Base-by-base conservation (phyloP, 2,888 invertebrate genomes). In the Pteria penguin region DNA sequence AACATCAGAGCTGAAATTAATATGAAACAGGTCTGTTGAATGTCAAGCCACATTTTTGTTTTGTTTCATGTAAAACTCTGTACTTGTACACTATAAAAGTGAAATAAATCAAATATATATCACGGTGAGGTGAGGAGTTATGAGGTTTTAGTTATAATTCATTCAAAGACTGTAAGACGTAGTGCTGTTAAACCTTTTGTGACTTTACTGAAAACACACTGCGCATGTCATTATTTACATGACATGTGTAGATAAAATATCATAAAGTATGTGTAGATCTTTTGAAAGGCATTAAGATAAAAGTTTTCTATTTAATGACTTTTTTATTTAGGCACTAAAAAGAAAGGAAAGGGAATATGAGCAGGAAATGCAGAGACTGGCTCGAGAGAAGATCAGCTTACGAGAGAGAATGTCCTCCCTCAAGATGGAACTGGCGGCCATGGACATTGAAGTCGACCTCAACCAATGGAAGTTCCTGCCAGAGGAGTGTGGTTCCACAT, bases 271-370 rank as follows among this genome's bases (percentile, higher is more conserved):
- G 45, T 8, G 14, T 45, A 45, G 14, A 14, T 45, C 8, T 11
- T 11, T 45, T 11, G 14, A 11, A 45, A 45, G 14, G 11, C 8
- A 11, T 11, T 8, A 8, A 45, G 45, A 14, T 8, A 33, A 5
- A 4, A 24, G 14, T 65, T 54, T 36, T 18, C 4, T n/a, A n/a
- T n/a, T n/a, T n/a, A n/a, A n/a, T n/a, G n/a, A n/a, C n/a, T n/a
- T 33, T 36, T 5, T 62, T 52, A 71, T 81, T 4, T 76, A 88
- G 88, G 84, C 83, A 18, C 61, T 88, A 58, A 85, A 85, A 67
- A 78, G 89, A 27, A 86, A 84, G 61, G 88, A 88, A 71, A 84
- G 85, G 68, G 89, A 88, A 31, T 82, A 83, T 78, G 88, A 89
- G 57, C 67, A 80, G 32, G 88, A 89, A 71, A 83, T 87, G 82